Base-by-base conservation (phyloP, 2,797 vertebrate species). In the Naso thynnoides region DNA sequence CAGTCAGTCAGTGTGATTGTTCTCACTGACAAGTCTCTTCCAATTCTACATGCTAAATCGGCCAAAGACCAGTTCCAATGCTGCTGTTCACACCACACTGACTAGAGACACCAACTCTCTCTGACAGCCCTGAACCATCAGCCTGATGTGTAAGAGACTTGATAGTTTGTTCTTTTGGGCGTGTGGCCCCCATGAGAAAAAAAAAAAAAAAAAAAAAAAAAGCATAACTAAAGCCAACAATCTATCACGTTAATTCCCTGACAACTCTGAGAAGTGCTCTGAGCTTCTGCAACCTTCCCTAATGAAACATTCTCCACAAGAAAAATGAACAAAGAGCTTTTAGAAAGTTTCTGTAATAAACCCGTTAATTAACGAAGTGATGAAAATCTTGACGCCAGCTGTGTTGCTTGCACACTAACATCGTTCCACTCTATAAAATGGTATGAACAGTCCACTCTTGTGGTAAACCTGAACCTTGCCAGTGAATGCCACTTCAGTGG, bases 231-330 rank as follows among this genome's bases (percentile, higher is more conserved):
- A 38, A 81, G 61, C 56, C 57, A 61, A 59, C 45, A 68, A 21
- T 41, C 29, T 78, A 70, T 89, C 81, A 50, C 74, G 64, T 89
- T 89, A 63, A 82, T 74, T 54, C 62, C 64, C 60, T 62, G 53
- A 81, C 65, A 80, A 38, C 48, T 68, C 45, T 3, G 23, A 70
- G 24, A 71, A 53, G 21, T 58, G 33, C 52, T 57, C 64, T 24
- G 50, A 41, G 57, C 57, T 69, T 80, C 48, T 55, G n/a, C 75
- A 73, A 50, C 42, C 36, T 39, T 18, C 39, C 33, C 41, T 53
- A 19, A 24, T 4, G n/a, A 1, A 27, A 8, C 48, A 60, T 39
- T 52, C 10, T 45, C 16, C 19, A 19, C 60, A 52, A 58, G 16
- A 76, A 61, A 74, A 56, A 13, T 18, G 42, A 26, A 60, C 13